Percentiles rank a stretch among this genome's conserved stretches.
These are phyloP conservation scores for Platygyra sinensis DNA, from an alignment of 64 coral and sea anemone species.

Conservation along the genomic window DNA sequence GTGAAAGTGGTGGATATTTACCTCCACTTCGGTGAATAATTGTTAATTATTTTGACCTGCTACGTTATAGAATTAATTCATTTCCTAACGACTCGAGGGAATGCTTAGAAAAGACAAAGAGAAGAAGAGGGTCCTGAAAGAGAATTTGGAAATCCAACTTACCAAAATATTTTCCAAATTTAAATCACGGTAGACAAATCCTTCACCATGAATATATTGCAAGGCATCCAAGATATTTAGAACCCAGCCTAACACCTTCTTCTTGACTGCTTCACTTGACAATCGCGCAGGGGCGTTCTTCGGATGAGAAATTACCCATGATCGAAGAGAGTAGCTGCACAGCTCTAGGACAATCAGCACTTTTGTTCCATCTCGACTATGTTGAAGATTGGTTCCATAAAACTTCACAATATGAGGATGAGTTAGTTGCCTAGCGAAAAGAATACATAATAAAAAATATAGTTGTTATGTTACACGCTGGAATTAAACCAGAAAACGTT, in stretches of 20 bases:
- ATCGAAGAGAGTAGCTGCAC: neutral
- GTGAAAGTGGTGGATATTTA: too few species aligned
- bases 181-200: conserved; percentile 7
- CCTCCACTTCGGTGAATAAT: too few species aligned
- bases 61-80: too few species aligned
- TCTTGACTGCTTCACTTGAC: neutral
- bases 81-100: too few species aligned
- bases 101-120: too few species aligned
- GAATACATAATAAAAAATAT: neutral
- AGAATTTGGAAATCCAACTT: too few species aligned
- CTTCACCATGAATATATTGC: neutral
- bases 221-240: conserved; percentile 13
- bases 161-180: conserved; percentile 29
- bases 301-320: neutral
- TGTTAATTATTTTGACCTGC: too few species aligned
- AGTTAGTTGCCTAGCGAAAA: neutral
- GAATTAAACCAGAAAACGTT: too few species aligned
- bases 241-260: conserved; percentile 2
- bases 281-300: neutral
- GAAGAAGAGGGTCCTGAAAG: too few species aligned
- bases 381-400: conserved; percentile 7
- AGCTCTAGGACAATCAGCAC: neutral
- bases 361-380: neutral
- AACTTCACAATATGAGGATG: neutral
- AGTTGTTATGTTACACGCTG: too few species aligned